Base-by-base conservation (phyloP, 2,888 invertebrate genomes). In the Tricholauxania praeusta region DNA sequence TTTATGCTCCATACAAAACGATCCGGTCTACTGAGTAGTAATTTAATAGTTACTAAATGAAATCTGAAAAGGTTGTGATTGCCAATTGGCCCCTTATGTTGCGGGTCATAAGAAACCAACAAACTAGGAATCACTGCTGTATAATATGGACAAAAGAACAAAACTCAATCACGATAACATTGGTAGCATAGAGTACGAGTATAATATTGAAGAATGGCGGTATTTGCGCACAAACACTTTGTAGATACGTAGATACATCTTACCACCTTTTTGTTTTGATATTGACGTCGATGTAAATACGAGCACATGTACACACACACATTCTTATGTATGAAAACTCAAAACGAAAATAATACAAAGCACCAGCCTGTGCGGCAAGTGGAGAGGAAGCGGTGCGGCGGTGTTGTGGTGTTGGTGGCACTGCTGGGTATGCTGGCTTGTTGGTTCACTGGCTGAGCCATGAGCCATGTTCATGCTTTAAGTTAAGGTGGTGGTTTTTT, bases 401-500 rank as follows among this genome's bases (percentile, higher is more conserved):
- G 55, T 10, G 67, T 12, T 19, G 7, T 32, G 28, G 39, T 59
- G 48, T 48, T 68, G 67, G 69, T 51, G 17, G 60, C 28, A 22
- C 32, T 22, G 59, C 59, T 32, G 19, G 52, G 53, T 47, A 70
- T 70, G 52, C 52, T 62, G 62, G 47, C 15, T 39, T 39, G 39
- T 39, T 39, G 39, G 39, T 39, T 39, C 39, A 39, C 39, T 39
- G 39, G 39, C 39, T 39, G 39, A 39, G 39, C 39, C 39, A 39
- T 39, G 39, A 39, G 39, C 39, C 39, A 39, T 39, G 39, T 39
- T 39, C 39, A 39, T 52, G 63, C 28, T 64, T 22, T 52, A 53
- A 12, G 53, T 19, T 53, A 19, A 52, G 70, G 47, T 70, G 70
- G 70, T 70, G 70, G 32, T 63, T 69, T n/a, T 69, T 59, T 69